Evolutionary conservation across 2,888 invertebrate species (phyloP).

Genomic region (Cosmorhoe ocellata): DNA sequence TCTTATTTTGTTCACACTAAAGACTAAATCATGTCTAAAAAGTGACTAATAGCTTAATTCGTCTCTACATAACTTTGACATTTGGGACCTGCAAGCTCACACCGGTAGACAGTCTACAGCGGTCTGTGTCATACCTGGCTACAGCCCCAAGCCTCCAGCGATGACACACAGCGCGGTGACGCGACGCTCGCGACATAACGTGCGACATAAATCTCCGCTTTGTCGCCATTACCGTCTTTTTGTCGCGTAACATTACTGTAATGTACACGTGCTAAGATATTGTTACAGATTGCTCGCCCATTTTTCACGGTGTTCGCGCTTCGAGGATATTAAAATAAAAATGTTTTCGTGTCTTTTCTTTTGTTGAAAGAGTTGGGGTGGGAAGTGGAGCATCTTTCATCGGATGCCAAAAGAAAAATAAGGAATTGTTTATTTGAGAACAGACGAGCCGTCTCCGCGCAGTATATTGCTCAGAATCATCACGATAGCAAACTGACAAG

Average conservation of each 20-base stretch:
- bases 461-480: neutral
- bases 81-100: neutral
- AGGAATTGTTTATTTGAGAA: slow-evolving; percentile 12
- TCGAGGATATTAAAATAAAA: slow-evolving; percentile 27
- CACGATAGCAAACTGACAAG: too few species aligned
- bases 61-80: too few species aligned
- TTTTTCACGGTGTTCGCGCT: slow-evolving; percentile 37
- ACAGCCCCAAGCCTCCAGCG: slow-evolving; percentile 7
- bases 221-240: slow-evolving; percentile 55
- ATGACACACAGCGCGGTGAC: slow-evolving; percentile 15
- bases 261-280: slow-evolving; percentile 49
- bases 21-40: too few species aligned
- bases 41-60: too few species aligned
- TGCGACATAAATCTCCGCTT: slow-evolving; percentile 45
- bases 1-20: too few species aligned
- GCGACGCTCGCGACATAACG: slow-evolving; percentile 17
- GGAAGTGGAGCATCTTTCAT: slow-evolving; percentile 20
- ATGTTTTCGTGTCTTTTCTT: slow-evolving; percentile 24
- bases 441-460: neutral
- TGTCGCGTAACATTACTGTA: slow-evolving; percentile 48
- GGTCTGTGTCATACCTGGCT: neutral
- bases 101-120: neutral
- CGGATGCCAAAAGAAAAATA: slow-evolving; percentile 4
- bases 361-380: slow-evolving; percentile 28
- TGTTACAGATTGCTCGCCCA: slow-evolving; percentile 49